phyloP scores from a whole-genome alignment of 2,888 invertebrate genomes.

The Limnephilus auricula region DNA sequence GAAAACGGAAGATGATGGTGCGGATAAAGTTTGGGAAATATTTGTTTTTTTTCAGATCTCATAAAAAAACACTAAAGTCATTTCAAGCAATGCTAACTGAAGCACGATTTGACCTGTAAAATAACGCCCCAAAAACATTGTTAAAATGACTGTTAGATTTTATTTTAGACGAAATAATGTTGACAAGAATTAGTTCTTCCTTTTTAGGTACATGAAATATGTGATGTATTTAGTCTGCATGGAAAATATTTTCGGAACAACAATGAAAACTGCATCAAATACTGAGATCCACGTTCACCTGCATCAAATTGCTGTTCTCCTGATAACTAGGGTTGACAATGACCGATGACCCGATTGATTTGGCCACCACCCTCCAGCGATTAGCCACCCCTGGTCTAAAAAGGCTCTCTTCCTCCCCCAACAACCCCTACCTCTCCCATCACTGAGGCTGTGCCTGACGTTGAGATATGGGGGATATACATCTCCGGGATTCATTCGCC shows the following conservation, averaged over 20 bases:
- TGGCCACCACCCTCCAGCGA: constrained; percentile 43
- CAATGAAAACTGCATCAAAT: neutral
- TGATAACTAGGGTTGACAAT: constrained; percentile 62
- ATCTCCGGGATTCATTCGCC: constrained; percentile 65
- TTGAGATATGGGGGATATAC: constrained; percentile 63
- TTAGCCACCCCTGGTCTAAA: constrained; percentile 39
- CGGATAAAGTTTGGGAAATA: too few species aligned
- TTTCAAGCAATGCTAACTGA: too few species aligned
- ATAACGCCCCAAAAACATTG: too few species aligned
- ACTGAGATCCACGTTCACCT: neutral
- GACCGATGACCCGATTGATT: constrained; percentile 64
- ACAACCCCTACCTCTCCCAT: constrained; percentile 21
- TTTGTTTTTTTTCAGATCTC: too few species aligned
- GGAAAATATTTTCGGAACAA: neutral
- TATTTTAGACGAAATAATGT: too few species aligned
- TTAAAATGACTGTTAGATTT: too few species aligned
- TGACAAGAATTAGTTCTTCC: too few species aligned
- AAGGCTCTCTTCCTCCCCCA: constrained; percentile 31
- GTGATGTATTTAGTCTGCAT: neutral
- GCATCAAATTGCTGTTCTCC: constrained; percentile 44
- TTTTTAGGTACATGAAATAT: too few species aligned
- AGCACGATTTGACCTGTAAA: too few species aligned
- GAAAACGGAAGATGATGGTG: too few species aligned
- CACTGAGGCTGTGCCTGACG: constrained; percentile 61
- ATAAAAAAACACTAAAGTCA: too few species aligned